phyloP scores from a whole-genome alignment of 2,797 vertebrate species.

The Dipus sagitta region DNA sequence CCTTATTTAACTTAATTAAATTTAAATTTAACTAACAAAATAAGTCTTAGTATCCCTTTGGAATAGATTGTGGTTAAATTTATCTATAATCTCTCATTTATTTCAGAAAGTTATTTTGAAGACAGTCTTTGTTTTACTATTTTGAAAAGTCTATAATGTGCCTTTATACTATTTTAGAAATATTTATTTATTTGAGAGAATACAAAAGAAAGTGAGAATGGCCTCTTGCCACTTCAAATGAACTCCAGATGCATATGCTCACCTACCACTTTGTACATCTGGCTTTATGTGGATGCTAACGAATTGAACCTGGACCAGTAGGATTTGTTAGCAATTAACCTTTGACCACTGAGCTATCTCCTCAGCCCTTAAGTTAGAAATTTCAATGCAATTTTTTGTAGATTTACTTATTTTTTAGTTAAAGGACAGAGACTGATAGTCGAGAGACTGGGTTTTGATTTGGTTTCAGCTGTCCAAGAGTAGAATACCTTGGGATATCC shows the following conservation, averaged over 20 bases:
- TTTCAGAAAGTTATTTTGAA: conserved; percentile 33
- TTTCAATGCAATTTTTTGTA: too few relatives aligned
- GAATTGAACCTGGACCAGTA: too few relatives aligned
- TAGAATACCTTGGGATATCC: conserved; percentile 25
- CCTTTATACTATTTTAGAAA: neutral
- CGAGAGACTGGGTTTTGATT: conserved; percentile 50
- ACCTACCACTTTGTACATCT: too few relatives aligned
- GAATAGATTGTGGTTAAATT: conserved; percentile 32
- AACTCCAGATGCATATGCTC: too few relatives aligned
- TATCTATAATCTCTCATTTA: neutral
- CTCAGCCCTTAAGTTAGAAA: too few relatives aligned
- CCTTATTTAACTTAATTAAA: conserved; percentile 30
- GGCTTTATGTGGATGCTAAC: too few relatives aligned
- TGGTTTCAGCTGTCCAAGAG: conserved; percentile 33
- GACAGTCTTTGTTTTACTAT: neutral
- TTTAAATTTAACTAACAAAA: conserved; percentile 53
- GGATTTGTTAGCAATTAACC: too few relatives aligned
- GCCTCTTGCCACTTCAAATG: too few relatives aligned
- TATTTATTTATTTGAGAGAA: too few relatives aligned
- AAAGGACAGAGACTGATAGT: conserved; percentile 8
- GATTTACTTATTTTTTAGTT: conserved; percentile 15
- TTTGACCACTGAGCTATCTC: too few relatives aligned
- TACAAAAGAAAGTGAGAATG: too few relatives aligned
- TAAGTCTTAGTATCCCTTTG: neutral
- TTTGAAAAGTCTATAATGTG: conserved; percentile 1